These are phyloP conservation scores for Ernsta delagoae DNA, from an alignment of 2,888 invertebrate species.

Conservation along the genomic window DNA sequence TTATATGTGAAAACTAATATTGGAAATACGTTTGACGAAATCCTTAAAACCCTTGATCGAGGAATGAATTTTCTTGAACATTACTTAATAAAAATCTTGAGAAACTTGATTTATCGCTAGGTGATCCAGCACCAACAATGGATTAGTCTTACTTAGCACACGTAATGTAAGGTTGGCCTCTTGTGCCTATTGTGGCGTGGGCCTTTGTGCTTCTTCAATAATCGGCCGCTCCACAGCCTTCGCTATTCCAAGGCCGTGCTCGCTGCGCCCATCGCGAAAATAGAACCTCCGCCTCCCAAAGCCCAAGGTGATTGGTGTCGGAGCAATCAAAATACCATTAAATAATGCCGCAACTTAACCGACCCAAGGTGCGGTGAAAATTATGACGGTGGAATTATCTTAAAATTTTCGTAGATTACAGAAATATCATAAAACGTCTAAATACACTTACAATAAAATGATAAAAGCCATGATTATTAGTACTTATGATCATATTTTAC, in stretches of 20 bases:
- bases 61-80: neutral
- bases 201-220: conserved; percentile 29
- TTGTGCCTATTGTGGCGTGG: conserved; percentile 6
- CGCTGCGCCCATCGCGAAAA: conserved; percentile 43
- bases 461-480: no score
- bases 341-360: conserved; percentile 19
- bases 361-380: conserved; percentile 3
- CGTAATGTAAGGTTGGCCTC: conserved; percentile 7
- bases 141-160: neutral
- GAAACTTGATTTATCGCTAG: neutral
- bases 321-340: conserved; percentile 40
- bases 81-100: neutral
- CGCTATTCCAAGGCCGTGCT: conserved; percentile 39
- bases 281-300: conserved; percentile 40
- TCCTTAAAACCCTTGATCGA: neutral
- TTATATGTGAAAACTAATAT: neutral
- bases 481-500: no score
- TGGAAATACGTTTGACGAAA: neutral
- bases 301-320: conserved; percentile 50
- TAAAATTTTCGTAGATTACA: no score
- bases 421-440: neutral
- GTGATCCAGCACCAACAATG: neutral
- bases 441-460: no score
- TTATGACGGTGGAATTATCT: neutral
- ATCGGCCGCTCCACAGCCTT: conserved; percentile 27